phyloP scores from a whole-genome alignment of 2,797 vertebrate genomes.

The Myotis findleyi region DNA sequence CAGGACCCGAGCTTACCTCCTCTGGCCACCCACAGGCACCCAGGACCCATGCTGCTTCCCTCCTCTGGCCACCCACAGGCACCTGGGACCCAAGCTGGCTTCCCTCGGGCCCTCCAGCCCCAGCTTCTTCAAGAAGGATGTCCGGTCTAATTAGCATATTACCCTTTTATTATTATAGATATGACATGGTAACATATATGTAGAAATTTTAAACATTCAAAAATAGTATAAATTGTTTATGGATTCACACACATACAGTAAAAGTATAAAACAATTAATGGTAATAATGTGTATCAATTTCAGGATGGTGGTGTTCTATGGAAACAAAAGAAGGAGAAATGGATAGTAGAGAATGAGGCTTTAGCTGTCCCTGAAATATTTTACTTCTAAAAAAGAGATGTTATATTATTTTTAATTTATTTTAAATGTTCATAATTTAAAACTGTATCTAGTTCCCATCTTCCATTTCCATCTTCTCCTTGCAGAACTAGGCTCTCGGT shows the following conservation, averaged over 20 bases:
- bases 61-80: no score
- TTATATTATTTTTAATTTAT: not conserved
- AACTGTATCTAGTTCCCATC: not conserved
- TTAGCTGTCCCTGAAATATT: not conserved
- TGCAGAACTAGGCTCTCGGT: not conserved
- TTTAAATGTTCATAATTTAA: slow-evolving; percentile 29
- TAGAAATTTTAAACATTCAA: not conserved
- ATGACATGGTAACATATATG: not conserved
- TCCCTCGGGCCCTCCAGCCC: no score
- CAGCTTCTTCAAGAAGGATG: no score
- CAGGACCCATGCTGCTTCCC: no score
- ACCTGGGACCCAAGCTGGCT: no score
- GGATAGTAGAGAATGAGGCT: not conserved
- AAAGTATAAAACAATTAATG: not conserved
- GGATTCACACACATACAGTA: not conserved
- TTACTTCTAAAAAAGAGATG: not conserved
- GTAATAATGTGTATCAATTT: not conserved
- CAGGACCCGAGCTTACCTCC: no score
- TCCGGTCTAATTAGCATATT: no score
- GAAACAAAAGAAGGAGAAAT: not conserved
- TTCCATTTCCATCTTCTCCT: not conserved
- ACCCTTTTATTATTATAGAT: no score
- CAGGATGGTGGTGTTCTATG: not conserved
- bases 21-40: fast-evolving
- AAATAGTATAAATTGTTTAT: not conserved